Conservation (phyloP, 2,797 vertebrate genomes). For the Scolopax rusticola region DNA sequence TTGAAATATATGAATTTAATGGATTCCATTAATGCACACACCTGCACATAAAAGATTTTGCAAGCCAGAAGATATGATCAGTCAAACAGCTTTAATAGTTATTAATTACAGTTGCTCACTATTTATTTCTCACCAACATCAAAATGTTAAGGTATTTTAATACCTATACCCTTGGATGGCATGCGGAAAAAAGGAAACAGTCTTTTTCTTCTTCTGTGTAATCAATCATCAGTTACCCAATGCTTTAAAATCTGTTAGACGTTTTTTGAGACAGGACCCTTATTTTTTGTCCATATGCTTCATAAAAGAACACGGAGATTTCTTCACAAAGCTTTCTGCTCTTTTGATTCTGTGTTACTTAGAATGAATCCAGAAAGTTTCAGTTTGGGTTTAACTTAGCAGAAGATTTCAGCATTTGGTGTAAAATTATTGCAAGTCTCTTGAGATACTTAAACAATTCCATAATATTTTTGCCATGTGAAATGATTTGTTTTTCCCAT, state of each 20-base stretch:
- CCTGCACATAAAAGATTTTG: slow-evolving; percentile 80
- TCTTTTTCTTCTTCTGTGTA: slow-evolving; percentile 38
- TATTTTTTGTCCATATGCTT: background rate
- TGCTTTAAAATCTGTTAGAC: slow-evolving; percentile 2
- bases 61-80: slow-evolving; percentile 79
- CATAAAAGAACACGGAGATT: background rate
- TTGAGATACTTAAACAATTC: background rate
- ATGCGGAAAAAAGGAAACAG: slow-evolving; percentile 49
- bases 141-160: slow-evolving; percentile 69
- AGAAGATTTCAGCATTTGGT: background rate
- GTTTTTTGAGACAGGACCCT: background rate
- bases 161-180: slow-evolving; percentile 43
- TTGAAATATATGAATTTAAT: slow-evolving; percentile 86
- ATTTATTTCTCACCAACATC: slow-evolving; percentile 67
- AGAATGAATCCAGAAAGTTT: background rate
- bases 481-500: background rate
- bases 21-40: slow-evolving; percentile 82
- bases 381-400: background rate
- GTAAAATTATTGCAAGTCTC: background rate
- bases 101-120: slow-evolving; percentile 79
- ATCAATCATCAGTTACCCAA: slow-evolving; percentile 41
- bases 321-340: background rate
- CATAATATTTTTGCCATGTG: background rate
- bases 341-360: background rate
- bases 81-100: slow-evolving; percentile 83